These are phyloP conservation scores for Paralichthys olivaceus DNA, from an alignment of 2,113 vertebrate species.

Conservation along the genomic window DNA sequence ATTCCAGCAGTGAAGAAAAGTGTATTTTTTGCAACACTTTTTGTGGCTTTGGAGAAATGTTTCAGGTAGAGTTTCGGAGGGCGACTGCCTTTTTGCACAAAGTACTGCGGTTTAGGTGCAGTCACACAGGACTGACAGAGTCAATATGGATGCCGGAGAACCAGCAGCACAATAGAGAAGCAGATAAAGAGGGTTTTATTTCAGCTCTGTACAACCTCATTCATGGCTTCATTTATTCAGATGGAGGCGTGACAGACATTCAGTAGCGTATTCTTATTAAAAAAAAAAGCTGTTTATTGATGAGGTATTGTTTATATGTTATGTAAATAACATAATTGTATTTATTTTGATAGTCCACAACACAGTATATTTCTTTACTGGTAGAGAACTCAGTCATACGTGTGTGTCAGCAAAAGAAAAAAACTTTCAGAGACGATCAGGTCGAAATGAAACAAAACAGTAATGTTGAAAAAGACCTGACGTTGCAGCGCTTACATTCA, in stretches of 20 bases:
- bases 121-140: conserved; percentile 31
- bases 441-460: conserved; percentile 1
- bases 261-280: conserved; percentile 74
- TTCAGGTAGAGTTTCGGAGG: conserved; percentile 28
- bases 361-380: conserved; percentile 85
- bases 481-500: conserved; percentile 1
- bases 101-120: conserved; percentile 44
- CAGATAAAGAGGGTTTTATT: conserved; percentile 23
- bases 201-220: conserved; percentile 74
- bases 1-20: conserved; percentile 40
- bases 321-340: conserved; percentile 83
- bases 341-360: conserved; percentile 85
- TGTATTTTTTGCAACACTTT: conserved; percentile 21
- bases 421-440: conserved; percentile 38
- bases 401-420: conserved; percentile 44
- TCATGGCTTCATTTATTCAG: conserved; percentile 73
- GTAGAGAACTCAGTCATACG: conserved; percentile 48
- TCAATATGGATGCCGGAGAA: conserved; percentile 50
- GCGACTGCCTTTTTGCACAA: conserved; percentile 61
- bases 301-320: conserved; percentile 80
- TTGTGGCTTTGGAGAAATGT: conserved; percentile 15
- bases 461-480: conserved; percentile 13
- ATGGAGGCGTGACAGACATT: conserved; percentile 76
- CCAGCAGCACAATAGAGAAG: conserved; percentile 66
- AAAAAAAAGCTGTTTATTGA: conserved; percentile 64